Conservation (phyloP, 2,888 invertebrate species). For the Asteroscopus sphinx region DNA sequence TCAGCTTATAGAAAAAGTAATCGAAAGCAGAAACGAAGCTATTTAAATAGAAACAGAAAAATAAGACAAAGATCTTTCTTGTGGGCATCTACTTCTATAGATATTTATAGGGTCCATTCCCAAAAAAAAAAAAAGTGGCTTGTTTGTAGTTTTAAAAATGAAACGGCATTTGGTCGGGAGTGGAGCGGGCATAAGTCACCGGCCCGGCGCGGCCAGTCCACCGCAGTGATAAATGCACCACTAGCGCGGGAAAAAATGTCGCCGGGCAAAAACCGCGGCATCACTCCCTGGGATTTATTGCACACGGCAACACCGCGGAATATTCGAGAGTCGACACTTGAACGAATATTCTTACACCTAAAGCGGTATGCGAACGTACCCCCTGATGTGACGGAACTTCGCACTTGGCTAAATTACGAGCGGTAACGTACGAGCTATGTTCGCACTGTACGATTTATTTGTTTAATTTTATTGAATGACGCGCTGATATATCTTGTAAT, state of each 20-base stretch:
- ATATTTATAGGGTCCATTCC: constrained; percentile 28
- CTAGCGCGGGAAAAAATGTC: constrained; percentile 90
- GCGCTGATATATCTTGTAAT: constrained; percentile 52
- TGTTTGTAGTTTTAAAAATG: constrained; percentile 65
- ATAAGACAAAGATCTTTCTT: constrained; percentile 30
- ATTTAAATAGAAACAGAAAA: constrained; percentile 8
- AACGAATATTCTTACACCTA: constrained; percentile 82
- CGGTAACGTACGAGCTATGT: constrained; percentile 70
- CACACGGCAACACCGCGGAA: constrained; percentile 80
- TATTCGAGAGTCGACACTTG: constrained; percentile 79
- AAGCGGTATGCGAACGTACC: constrained; percentile 80
- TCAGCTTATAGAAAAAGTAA: too few species aligned
- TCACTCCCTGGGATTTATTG: constrained; percentile 87
- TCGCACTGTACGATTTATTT: constrained; percentile 59
- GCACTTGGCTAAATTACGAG: constrained; percentile 88
- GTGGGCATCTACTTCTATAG: constrained; percentile 21
- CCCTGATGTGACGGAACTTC: constrained; percentile 88
- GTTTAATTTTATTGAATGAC: constrained; percentile 59
- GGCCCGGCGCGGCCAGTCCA: constrained; percentile 59
- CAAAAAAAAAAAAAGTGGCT: constrained; percentile 58
- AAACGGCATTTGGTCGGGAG: constrained; percentile 62
- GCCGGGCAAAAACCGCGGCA: constrained; percentile 84
- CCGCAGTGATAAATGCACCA: constrained; percentile 82
- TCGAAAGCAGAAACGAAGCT: not conserved
- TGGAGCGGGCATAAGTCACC: constrained; percentile 81